Evolutionary conservation across 2,113 vertebrate species (phyloP).

Genomic region (Tylochromis polylepis): DNA sequence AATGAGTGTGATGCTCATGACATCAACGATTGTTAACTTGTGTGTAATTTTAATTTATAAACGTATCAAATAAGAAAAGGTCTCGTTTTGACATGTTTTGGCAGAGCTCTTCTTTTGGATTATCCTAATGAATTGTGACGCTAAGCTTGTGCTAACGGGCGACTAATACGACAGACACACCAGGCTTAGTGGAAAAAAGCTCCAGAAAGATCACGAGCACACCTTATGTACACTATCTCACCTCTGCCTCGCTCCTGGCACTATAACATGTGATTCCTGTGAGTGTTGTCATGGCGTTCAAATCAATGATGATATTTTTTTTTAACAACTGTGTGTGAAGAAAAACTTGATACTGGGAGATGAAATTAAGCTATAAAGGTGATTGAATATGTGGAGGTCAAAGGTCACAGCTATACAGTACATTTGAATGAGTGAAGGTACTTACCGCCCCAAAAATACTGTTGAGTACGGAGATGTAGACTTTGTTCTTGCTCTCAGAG

Average conservation of each 20-base stretch:
- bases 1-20: background rate
- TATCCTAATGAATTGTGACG: slow-evolving; percentile 48
- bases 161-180: slow-evolving; percentile 30
- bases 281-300: background rate
- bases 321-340: background rate
- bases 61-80: background rate
- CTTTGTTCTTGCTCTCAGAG: slow-evolving; percentile 65
- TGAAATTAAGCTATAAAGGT: background rate
- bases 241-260: background rate
- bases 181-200: slow-evolving; percentile 23
- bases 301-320: background rate
- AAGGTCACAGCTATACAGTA: background rate
- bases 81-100: background rate
- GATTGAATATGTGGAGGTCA: background rate
- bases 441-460: slow-evolving; percentile 73
- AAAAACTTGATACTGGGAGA: background rate
- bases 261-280: background rate
- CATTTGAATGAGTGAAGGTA: background rate
- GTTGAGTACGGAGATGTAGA: slow-evolving; percentile 69
- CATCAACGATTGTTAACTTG: background rate
- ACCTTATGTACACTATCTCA: background rate
- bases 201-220: slow-evolving; percentile 2
- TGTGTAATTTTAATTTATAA: background rate
- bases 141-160: slow-evolving; percentile 33
- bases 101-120: background rate